Evolutionary conservation across 2,888 invertebrate species (phyloP).

Genomic region (Ischnura elegans): DNA sequence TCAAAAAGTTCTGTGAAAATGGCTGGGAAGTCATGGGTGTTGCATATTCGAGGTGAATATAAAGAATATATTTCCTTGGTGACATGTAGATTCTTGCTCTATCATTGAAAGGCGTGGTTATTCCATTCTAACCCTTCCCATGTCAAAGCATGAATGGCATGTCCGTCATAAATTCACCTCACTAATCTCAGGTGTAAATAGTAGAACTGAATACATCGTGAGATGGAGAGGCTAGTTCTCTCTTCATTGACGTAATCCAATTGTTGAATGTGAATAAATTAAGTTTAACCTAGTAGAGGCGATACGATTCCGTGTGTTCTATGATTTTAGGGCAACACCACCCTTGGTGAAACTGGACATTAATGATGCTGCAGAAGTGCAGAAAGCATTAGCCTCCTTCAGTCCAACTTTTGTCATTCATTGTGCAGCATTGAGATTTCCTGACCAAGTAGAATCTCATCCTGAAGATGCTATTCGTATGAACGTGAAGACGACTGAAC

Average conservation of each 20-base stretch:
- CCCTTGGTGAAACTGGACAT: constrained; percentile 76
- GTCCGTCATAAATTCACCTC: too few relatives aligned
- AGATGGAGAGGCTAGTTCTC: too few relatives aligned
- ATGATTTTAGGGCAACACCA: constrained; percentile 73
- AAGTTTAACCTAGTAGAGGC: too few relatives aligned
- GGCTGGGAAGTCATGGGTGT: constrained; percentile 75
- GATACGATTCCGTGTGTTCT: too few relatives aligned
- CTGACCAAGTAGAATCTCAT: constrained; percentile 78
- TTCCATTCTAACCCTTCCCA: too few relatives aligned
- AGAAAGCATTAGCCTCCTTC: constrained; percentile 74
- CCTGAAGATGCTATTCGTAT: constrained; percentile 75
- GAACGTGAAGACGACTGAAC: constrained; percentile 77
- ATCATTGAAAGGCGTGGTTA: too few relatives aligned
- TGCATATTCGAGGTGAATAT: constrained; percentile 73
- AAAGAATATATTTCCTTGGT: constrained; percentile 6
- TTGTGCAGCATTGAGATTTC: constrained; percentile 78
- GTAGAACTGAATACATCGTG: too few relatives aligned
- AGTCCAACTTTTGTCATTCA: constrained; percentile 78
- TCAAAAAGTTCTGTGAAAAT: constrained; percentile 74
- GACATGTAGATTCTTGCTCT: too few relatives aligned
- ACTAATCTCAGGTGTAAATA: too few relatives aligned
- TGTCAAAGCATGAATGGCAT: too few relatives aligned
- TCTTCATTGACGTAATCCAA: too few relatives aligned
- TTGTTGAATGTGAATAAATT: too few relatives aligned
- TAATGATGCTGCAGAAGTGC: constrained; percentile 75